These are phyloP conservation scores for Onychomys leucogaster DNA, from an alignment of 2,797 vertebrate genomes.

Conservation along the genomic window DNA sequence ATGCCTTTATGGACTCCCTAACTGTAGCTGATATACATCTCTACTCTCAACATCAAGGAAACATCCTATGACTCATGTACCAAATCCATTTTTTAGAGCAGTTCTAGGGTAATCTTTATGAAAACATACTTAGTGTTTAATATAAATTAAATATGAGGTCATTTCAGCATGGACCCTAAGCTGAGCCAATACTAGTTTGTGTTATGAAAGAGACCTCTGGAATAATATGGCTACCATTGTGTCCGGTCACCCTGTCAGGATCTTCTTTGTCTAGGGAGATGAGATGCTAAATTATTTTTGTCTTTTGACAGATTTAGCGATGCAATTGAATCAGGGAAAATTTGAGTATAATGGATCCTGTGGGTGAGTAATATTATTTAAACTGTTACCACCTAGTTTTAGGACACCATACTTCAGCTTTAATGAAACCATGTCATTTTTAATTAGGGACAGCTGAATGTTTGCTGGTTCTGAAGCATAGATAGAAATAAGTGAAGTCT, in stretches of 20 bases:
- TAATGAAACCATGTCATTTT: constrained; percentile 88
- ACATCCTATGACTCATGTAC: not conserved
- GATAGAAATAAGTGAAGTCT: constrained; percentile 68
- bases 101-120: constrained; percentile 2
- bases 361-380: constrained; percentile 93
- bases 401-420: constrained; percentile 58
- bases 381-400: constrained; percentile 72
- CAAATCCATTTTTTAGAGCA: constrained; percentile 4
- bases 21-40: not conserved
- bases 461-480: constrained; percentile 61
- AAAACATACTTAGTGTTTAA: constrained; percentile 17
- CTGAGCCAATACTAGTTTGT: not conserved
- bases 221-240: constrained; percentile 50
- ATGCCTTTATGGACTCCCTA: too few relatives aligned
- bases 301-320: constrained; percentile 95
- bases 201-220: not conserved
- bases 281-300: constrained; percentile 81
- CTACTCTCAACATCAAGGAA: not conserved
- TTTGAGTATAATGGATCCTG: constrained; percentile 99
- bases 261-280: constrained; percentile 64
- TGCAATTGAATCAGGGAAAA: constrained; percentile 99
- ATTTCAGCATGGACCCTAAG: not conserved
- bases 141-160: constrained; percentile 18
- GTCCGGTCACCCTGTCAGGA: constrained; percentile 24
- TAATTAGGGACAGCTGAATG: constrained; percentile 72